Conservation (phyloP, 2,888 invertebrate species). For the Epiblema foenella region DNA sequence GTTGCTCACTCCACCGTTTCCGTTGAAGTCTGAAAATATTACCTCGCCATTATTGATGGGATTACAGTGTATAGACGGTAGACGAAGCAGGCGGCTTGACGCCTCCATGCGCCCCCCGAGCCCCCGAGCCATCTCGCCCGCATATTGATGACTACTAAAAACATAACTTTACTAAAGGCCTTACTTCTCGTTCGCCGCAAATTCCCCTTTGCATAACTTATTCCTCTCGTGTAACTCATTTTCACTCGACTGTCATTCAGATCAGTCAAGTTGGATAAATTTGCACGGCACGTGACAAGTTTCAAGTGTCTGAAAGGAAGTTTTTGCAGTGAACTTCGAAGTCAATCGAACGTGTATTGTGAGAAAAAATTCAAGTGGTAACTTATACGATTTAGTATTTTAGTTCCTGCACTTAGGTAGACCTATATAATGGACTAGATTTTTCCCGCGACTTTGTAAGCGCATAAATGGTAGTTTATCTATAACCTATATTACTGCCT, state of each 20-base stretch:
- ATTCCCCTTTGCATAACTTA: conserved; percentile 55
- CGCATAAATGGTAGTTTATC: too few relatives aligned
- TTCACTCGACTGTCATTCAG: conserved; percentile 39
- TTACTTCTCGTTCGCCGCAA: conserved; percentile 51
- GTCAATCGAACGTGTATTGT: conserved; percentile 23
- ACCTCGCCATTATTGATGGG: conserved; percentile 42
- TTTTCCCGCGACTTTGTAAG: too few relatives aligned
- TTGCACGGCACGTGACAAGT: conserved; percentile 27
- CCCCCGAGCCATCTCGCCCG: conserved; percentile 53
- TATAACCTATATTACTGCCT: too few relatives aligned
- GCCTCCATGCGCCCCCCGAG: conserved; percentile 55
- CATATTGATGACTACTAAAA: conserved; percentile 68
- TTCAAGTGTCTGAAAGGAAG: conserved; percentile 10
- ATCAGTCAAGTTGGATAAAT: conserved; percentile 30
- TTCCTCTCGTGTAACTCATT: conserved; percentile 45
- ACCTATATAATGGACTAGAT: too few relatives aligned
- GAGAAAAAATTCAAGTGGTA: not conserved
- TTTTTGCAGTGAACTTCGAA: conserved; percentile 21
- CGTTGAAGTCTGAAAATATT: conserved; percentile 37
- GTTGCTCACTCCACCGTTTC: conserved; percentile 29
- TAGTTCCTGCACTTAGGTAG: too few relatives aligned
- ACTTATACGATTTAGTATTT: not conserved
- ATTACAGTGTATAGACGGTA: conserved; percentile 49
- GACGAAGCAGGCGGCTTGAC: conserved; percentile 70
- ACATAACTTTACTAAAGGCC: conserved; percentile 54